Base-by-base conservation (phyloP, 2,888 invertebrate species). In the Bombylius discolor region DNA sequence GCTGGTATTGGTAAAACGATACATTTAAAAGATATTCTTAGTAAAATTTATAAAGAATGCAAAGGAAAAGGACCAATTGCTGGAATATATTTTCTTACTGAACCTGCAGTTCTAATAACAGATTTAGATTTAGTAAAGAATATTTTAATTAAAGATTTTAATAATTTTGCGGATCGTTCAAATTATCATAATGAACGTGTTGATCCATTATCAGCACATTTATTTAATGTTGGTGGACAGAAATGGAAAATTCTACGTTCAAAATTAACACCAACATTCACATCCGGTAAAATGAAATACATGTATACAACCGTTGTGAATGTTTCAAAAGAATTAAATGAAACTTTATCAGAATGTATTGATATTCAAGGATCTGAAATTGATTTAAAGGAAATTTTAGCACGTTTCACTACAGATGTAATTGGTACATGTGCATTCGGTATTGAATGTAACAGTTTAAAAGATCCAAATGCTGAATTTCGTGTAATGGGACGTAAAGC, bases 381-480 rank as follows among this genome's bases (percentile, higher is more conserved):
- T 4, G 77, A 79, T 53, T 57, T 77, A 13, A 72, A 74, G 53
- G 74, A 75, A 13, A 55, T 74, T 1, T 64, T 72, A 39, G 71
- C 72, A 0, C 68, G 73, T 33, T 78, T 68, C 51, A 76, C 77
- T 0, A 75, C 75, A 8, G 78, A 79, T 63, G 74, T 78, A 0
- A 77, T 78, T 56, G 76, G 74, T 14, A 66, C 65, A 4, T 72
- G 75, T 60, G 75, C 70, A 1, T 77, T 77, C 62, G 77, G 77
- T 5, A 66, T 77, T 1, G 69, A 75, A 23, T 70, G 73, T 59
- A 75, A 77, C 56, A 71, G 72, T 47, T 65, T 77, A 14, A 66
- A 65, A 14, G 63, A 75, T 62, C 67, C 72, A 0, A 62, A 73
- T 59, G 64, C 68, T 0, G 67, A 70, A 51, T 75, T 76, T 59